phyloP scores from a whole-genome alignment of 2,888 invertebrate species.

The Crossocerus cetratus region DNA sequence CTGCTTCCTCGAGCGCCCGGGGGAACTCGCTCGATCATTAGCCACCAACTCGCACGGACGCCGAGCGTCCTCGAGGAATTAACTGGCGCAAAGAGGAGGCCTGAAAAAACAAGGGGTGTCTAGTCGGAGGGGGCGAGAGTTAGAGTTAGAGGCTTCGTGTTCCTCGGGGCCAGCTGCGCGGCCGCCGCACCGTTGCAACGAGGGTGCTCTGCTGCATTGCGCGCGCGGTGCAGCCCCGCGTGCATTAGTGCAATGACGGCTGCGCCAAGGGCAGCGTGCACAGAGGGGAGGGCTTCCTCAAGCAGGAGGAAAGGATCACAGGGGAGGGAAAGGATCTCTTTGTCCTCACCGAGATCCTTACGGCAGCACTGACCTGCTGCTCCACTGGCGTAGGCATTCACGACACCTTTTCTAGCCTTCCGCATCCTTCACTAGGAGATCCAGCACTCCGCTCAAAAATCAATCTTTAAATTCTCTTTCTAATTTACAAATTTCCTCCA shows the following conservation, averaged over 20 bases:
- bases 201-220: slow-evolving; percentile 36
- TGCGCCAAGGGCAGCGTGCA: slow-evolving; percentile 21
- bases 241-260: slow-evolving; percentile 58
- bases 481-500: not conserved
- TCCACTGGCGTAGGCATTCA: slow-evolving; percentile 59
- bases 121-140: not conserved
- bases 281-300: slow-evolving; percentile 29
- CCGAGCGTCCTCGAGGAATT: not conserved
- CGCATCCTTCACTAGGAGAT: not conserved
- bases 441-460: not conserved
- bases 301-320: slow-evolving; percentile 50
- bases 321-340: slow-evolving; percentile 61
- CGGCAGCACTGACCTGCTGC: slow-evolving; percentile 65
- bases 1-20: not conserved
- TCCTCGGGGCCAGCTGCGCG: slow-evolving; percentile 55
- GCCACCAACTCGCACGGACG: no score
- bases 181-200: slow-evolving; percentile 42
- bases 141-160: not conserved
- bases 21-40: no score
- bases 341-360: slow-evolving; percentile 63
- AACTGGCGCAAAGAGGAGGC: not conserved
- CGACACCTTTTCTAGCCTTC: slow-evolving; percentile 25
- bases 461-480: not conserved
- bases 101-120: not conserved
- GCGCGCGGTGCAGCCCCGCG: slow-evolving; percentile 36